These are phyloP conservation scores for Urocitellus parryii DNA, from an alignment of 2,113 vertebrate species.

Conservation along the genomic window DNA sequence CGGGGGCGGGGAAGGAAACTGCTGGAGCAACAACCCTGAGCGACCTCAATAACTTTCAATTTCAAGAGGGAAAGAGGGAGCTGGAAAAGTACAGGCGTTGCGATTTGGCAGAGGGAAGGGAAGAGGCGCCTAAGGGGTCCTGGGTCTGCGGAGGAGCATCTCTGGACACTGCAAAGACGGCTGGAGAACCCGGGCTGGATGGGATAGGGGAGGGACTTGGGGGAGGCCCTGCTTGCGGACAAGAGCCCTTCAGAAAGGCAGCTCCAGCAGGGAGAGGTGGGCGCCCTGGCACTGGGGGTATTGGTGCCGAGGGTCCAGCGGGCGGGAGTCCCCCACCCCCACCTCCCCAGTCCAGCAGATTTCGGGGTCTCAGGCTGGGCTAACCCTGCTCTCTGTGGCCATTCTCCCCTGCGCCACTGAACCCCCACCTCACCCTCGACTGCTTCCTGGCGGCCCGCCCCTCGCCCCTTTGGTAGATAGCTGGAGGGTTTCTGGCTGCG, in stretches of 20 bases:
- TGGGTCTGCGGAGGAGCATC: conserved; percentile 73
- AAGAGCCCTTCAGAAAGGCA: not conserved
- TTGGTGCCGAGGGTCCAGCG: not conserved
- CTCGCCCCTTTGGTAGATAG: not conserved
- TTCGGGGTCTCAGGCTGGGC: not conserved
- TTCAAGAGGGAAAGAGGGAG: conserved; percentile 81
- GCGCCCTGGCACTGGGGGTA: not conserved
- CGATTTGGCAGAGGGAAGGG: conserved; percentile 72
- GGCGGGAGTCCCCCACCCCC: not conserved
- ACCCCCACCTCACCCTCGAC: not conserved
- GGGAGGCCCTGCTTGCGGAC: not conserved
- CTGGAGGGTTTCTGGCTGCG: conserved; percentile 31
- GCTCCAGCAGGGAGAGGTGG: not conserved
- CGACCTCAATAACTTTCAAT: conserved; percentile 85
- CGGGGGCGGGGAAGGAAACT: conserved; percentile 84
- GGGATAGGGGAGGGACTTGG: not conserved
- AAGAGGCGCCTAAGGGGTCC: conserved; percentile 82
- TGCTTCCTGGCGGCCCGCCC: not conserved
- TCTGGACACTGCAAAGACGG: conserved; percentile 37
- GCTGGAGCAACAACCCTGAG: conserved; percentile 84
- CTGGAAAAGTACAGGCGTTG: conserved; percentile 84
- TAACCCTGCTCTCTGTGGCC: rapidly evolving
- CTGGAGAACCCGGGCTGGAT: not conserved
- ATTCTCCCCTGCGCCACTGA: not conserved
- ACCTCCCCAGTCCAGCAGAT: not conserved